Evolutionary conservation across 2,797 vertebrate genomes (phyloP).

Genomic region (Antrozous pallidus): DNA sequence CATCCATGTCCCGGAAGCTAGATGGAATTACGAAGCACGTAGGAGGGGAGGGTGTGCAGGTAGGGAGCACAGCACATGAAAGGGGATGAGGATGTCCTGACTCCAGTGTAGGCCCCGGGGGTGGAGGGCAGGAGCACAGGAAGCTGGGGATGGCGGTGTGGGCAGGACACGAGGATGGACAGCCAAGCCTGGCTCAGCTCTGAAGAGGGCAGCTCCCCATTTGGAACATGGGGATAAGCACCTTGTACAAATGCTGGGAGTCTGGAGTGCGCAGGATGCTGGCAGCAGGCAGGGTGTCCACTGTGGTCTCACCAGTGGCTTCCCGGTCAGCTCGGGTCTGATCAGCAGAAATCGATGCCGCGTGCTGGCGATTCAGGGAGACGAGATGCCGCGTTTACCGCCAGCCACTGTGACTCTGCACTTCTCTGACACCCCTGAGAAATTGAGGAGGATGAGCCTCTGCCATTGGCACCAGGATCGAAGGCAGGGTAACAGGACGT

Average conservation of each 20-base stretch:
- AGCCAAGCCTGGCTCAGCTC: not conserved
- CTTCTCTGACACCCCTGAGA: not conserved
- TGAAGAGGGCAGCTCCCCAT: accelerated
- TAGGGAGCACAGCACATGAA: accelerated
- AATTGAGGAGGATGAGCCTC: not conserved
- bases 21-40: no score
- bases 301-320: not conserved
- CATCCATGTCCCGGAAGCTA: no score
- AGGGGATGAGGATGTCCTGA: not conserved
- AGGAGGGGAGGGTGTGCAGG: not conserved
- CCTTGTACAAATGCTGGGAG: not conserved
- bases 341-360: no score
- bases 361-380: no score
- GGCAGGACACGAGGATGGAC: not conserved
- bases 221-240: not conserved
- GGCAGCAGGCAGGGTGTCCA: not conserved
- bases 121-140: accelerated
- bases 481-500: not conserved
- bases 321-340: not conserved
- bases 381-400: not conserved
- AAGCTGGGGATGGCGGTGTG: no score
- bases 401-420: not conserved
- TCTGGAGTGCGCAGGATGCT: not conserved
- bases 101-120: not conserved
- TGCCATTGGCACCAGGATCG: not conserved